phyloP scores from a whole-genome alignment of 1,140 invertebrate genomes.

The Pseudomyrmex gracilis region DNA sequence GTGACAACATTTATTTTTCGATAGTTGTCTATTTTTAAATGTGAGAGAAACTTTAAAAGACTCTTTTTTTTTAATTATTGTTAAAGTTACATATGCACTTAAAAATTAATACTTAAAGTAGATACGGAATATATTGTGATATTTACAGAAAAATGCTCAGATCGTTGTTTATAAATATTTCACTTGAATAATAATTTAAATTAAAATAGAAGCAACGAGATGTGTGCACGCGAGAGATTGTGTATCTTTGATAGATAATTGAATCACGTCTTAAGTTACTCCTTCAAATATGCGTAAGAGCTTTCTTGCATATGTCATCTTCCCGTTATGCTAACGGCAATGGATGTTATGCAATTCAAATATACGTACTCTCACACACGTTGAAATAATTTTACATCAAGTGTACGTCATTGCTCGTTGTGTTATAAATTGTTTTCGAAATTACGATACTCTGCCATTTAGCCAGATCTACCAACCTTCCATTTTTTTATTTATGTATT shows the following conservation, averaged over 20 bases:
- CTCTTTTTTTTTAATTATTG: no score
- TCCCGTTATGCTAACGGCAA: slow-evolving; percentile 8
- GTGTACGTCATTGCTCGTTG: slow-evolving; percentile 35
- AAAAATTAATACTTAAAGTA: no score
- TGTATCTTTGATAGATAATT: slow-evolving; percentile 37
- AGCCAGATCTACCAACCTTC: not conserved
- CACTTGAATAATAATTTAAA: slow-evolving; percentile 23
- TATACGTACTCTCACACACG: slow-evolving; percentile 37
- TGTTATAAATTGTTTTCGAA: slow-evolving; percentile 64
- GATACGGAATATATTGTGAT: no score
- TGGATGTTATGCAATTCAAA: slow-evolving; percentile 65
- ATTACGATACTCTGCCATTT: slow-evolving; percentile 1
- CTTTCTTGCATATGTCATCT: slow-evolving; percentile 37
- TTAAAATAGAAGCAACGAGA: slow-evolving; percentile 19
- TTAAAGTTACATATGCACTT: no score
- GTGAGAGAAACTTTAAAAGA: no score
- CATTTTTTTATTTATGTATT: not conserved
- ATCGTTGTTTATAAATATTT: not conserved
- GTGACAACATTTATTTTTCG: not conserved
- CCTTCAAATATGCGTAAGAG: slow-evolving; percentile 50
- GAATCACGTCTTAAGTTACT: slow-evolving; percentile 53
- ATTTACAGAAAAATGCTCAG: not conserved
- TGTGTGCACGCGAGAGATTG: not conserved
- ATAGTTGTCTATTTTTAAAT: not conserved
- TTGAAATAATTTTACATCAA: slow-evolving; percentile 62